Conservation (phyloP, 2,888 invertebrate species). For the Drosophila antonietae region DNA sequence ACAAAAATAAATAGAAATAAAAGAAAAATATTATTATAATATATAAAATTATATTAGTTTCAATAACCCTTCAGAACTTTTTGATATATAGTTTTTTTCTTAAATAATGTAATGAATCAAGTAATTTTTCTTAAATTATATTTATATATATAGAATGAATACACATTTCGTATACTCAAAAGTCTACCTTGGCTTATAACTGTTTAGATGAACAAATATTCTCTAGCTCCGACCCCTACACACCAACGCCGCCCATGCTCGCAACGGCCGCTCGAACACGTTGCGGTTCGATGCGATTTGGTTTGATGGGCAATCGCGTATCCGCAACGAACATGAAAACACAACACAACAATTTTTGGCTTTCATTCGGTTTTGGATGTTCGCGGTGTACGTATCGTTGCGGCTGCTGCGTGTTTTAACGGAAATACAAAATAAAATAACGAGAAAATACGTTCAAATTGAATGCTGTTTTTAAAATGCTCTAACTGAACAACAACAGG, state of each 20-base stretch:
- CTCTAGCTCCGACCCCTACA: background rate
- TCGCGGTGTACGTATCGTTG: constrained; percentile 58
- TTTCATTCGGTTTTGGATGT: constrained; percentile 60
- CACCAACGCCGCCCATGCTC: constrained; percentile 18
- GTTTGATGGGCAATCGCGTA: constrained; percentile 15
- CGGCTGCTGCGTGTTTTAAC: constrained; percentile 41
- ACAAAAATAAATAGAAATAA: too few relatives aligned
- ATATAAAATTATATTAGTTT: too few relatives aligned
- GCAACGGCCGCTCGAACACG: constrained; percentile 9
- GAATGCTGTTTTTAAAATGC: constrained; percentile 31
- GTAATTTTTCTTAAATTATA: too few relatives aligned
- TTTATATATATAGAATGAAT: too few relatives aligned
- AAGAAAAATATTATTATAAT: too few relatives aligned
- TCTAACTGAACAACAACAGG: constrained; percentile 24
- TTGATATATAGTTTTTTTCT: too few relatives aligned
- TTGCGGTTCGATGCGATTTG: constrained; percentile 13
- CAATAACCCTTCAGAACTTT: too few relatives aligned
- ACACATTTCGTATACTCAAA: too few relatives aligned
- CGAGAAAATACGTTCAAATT: constrained; percentile 23
- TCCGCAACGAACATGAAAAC: constrained; percentile 19
- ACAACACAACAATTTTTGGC: constrained; percentile 17
- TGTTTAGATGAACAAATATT: too few relatives aligned
- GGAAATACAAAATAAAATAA: background rate
- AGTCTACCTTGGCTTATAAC: too few relatives aligned
- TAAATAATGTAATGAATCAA: too few relatives aligned